A percentile compares a stretch with the other conserved stretches of the same genome.
Evolutionary conservation across 1,140 invertebrate genomes (phyloP).

Genomic region (Pseudachorutes palmiensis): DNA sequence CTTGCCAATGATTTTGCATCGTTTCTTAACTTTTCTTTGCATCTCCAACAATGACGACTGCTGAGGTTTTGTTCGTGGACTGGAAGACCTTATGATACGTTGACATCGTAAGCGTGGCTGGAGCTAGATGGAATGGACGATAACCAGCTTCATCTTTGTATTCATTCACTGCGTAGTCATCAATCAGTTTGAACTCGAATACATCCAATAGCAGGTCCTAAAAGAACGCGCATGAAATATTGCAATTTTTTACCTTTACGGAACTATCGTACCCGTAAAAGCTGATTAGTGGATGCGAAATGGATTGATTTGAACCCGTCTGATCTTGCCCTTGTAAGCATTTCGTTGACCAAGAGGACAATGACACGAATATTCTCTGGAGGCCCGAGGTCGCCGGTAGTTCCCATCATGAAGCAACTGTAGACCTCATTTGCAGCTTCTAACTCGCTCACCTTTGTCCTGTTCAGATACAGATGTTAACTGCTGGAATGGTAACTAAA

Average conservation of each 20-base stretch:
- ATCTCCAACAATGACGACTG: neutral
- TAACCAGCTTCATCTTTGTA: neutral
- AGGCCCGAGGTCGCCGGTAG: neutral
- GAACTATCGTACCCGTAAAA: neutral
- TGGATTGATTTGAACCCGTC: neutral
- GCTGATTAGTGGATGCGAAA: neutral
- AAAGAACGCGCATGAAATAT: neutral
- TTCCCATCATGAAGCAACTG: neutral
- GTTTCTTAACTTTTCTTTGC: neutral
- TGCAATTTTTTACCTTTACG: neutral
- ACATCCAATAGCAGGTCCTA: slow-evolving; percentile 7
- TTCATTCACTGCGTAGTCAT: neutral
- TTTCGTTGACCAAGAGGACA: slow-evolving; percentile 2
- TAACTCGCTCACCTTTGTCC: neutral
- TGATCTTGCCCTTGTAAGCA: neutral
- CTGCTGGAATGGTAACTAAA: neutral
- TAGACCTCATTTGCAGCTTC: neutral
- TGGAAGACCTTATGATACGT: neutral
- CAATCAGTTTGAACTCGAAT: slow-evolving; percentile 1
- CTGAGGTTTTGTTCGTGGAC: neutral
- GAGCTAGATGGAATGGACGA: slow-evolving; percentile 2
- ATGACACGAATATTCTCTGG: neutral
- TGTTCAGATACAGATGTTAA: neutral
- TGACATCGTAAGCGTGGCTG: neutral
- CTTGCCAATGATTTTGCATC: too few relatives aligned